Conservation (phyloP, 2,888 invertebrate species). For the Drosophila paranaensis region DNA sequence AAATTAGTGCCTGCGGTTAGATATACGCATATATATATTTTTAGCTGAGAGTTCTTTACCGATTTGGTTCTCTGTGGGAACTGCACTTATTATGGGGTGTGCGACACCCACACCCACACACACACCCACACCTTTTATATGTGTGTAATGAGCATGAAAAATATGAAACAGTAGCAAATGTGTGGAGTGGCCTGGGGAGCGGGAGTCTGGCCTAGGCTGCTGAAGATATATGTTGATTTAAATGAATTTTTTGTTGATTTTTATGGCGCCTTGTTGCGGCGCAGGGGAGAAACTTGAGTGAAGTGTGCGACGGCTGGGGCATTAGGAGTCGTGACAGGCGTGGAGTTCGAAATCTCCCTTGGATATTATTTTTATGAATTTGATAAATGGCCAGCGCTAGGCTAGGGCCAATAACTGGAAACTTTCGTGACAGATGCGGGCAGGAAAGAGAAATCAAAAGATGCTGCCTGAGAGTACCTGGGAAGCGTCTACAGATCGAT, state of each 20-base stretch:
- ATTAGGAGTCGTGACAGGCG: slow-evolving; percentile 60
- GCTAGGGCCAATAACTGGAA: slow-evolving; percentile 66
- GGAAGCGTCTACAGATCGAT: slow-evolving; percentile 38
- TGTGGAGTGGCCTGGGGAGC: slow-evolving; percentile 21
- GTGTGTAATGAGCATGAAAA: slow-evolving; percentile 63
- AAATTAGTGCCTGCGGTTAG: slow-evolving; percentile 70
- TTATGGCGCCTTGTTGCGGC: slow-evolving; percentile 66
- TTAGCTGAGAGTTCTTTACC: slow-evolving; percentile 43
- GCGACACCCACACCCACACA: slow-evolving; percentile 35
- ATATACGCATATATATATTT: slow-evolving; percentile 47
- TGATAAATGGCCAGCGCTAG: slow-evolving; percentile 68
- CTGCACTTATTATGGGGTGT: slow-evolving; percentile 65
- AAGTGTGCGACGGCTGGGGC: slow-evolving; percentile 60
- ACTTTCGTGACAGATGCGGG: slow-evolving; percentile 55
- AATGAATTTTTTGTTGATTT: slow-evolving; percentile 78
- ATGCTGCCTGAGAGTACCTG: slow-evolving; percentile 28
- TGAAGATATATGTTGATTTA: slow-evolving; percentile 76
- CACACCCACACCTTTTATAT: neutral
- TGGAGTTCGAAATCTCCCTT: slow-evolving; percentile 24
- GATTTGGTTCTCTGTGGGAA: slow-evolving; percentile 61
- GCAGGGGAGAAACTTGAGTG: slow-evolving; percentile 44
- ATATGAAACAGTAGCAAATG: slow-evolving; percentile 76
- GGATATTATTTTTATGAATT: slow-evolving; percentile 72
- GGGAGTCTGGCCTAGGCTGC: slow-evolving; percentile 21
- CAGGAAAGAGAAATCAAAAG: slow-evolving; percentile 9